phyloP scores from a whole-genome alignment of 1,140 invertebrate species.

The Catajapyx aquilonaris region DNA sequence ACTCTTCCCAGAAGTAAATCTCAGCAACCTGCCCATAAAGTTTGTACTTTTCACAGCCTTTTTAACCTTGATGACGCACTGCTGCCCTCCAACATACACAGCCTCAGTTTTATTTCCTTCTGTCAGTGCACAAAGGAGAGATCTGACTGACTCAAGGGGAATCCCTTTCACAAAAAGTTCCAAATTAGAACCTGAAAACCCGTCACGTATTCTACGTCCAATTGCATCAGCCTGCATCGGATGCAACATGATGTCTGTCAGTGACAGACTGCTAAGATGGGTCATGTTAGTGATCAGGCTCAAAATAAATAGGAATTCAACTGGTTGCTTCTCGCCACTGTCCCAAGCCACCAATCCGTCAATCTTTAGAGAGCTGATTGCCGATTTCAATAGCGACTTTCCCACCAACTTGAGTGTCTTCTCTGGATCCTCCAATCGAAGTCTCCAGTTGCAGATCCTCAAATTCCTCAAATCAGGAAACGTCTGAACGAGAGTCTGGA shows the following conservation, averaged over 20 bases:
- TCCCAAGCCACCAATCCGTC: constrained; percentile 21
- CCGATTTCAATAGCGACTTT: constrained; percentile 20
- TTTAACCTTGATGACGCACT: constrained; percentile 14
- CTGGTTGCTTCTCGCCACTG: constrained; percentile 16
- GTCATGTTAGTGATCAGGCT: constrained; percentile 21
- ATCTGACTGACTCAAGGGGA: constrained; percentile 20
- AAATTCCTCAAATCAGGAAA: constrained; percentile 22
- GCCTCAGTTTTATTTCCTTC: constrained; percentile 23
- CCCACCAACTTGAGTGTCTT: constrained; percentile 21
- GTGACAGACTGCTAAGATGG: constrained; percentile 22
- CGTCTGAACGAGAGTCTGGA: constrained; percentile 18
- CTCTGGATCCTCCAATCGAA: constrained; percentile 22
- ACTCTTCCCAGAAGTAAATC: constrained; percentile 14
- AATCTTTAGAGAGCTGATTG: constrained; percentile 20
- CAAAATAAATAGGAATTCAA: constrained; percentile 23
- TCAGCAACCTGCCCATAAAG: constrained; percentile 13
- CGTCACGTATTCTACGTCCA: constrained; percentile 23
- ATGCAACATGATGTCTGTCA: constrained; percentile 21
- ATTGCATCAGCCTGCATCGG: constrained; percentile 19
- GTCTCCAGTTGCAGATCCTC: constrained; percentile 23
- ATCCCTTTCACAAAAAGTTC: constrained; percentile 24
- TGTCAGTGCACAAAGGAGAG: constrained; percentile 20
- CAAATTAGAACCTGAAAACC: constrained; percentile 19
- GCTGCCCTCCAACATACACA: constrained; percentile 20
- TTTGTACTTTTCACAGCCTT: constrained; percentile 14